Percentiles rank a stretch among this genome's conserved stretches.
phyloP scores from a whole-genome alignment of 2,797 vertebrate species.

The Chelidonichthys spinosus region DNA sequence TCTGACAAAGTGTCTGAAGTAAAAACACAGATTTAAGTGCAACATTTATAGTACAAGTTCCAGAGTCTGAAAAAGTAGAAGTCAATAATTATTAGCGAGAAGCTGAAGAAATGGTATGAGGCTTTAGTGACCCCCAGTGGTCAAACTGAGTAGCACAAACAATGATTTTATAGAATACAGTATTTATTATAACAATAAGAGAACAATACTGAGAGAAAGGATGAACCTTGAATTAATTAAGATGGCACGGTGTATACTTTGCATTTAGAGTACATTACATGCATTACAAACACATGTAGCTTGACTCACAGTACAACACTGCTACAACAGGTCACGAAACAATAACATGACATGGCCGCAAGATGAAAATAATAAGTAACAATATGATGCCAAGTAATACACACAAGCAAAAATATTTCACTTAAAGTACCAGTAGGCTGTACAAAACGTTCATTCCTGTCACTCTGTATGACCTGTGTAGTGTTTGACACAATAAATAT shows the following conservation, averaged over 20 bases:
- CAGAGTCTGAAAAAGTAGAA: conserved; percentile 1
- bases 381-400: conserved; percentile 47
- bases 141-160: conserved; percentile 36
- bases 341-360: conserved; percentile 41
- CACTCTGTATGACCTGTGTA: conserved; percentile 62
- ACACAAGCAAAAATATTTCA: conserved; percentile 68
- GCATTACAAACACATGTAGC: conserved; percentile 53
- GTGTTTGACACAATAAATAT: conserved; percentile 82
- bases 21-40: conserved; percentile 19
- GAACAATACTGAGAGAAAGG: conserved; percentile 66
- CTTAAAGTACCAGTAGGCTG: conserved; percentile 66
- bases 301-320: conserved; percentile 64
- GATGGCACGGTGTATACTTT: conserved; percentile 50
- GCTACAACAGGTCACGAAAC: conserved; percentile 5
- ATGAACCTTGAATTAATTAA: conserved; percentile 34
- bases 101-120: conserved; percentile 10
- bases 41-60: background rate
- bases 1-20: conserved; percentile 17
- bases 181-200: conserved; percentile 71
- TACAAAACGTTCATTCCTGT: conserved; percentile 62
- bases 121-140: conserved; percentile 66
- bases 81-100: conserved; percentile 16
- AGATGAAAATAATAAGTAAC: conserved; percentile 35
- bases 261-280: conserved; percentile 63
- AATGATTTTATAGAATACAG: conserved; percentile 30